Evolutionary conservation across 1,140 invertebrate genomes (phyloP).

Genomic region (Elymnias hypermnestra): DNA sequence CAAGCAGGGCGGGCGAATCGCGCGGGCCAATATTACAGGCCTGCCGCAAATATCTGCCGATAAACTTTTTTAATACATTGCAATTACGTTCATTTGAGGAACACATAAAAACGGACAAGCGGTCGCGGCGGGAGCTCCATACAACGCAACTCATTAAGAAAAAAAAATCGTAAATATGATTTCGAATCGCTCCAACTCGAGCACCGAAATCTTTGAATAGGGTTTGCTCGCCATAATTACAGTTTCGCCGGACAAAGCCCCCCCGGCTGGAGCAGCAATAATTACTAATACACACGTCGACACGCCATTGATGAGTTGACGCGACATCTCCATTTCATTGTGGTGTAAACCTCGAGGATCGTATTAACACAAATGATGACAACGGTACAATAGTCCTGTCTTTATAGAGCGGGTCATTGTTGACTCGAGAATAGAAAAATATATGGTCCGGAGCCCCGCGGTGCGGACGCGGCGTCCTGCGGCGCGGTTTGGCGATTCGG

Average conservation of each 20-base stretch:
- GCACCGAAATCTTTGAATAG: conserved; percentile 38
- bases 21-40: conserved; percentile 38
- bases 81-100: conserved; percentile 62
- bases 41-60: conserved; percentile 45
- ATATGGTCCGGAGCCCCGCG: conserved; percentile 54
- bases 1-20: conserved; percentile 55
- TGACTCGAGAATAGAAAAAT: conserved; percentile 66
- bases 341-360: conserved; percentile 70
- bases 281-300: conserved; percentile 70
- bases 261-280: conserved; percentile 52
- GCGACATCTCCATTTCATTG: conserved; percentile 65
- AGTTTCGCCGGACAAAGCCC: conserved; percentile 47
- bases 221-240: conserved; percentile 46
- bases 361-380: conserved; percentile 74
- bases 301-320: conserved; percentile 60
- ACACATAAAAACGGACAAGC: conserved; percentile 50
- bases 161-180: conserved; percentile 50
- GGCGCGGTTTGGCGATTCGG: conserved; percentile 55
- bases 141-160: conserved; percentile 40
- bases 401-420: conserved; percentile 62
- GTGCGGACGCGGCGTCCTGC: conserved; percentile 42
- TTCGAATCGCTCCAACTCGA: conserved; percentile 28
- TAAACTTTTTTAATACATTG: conserved; percentile 66
- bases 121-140: conserved; percentile 39
- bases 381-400: conserved; percentile 54